phyloP scores from a whole-genome alignment of 1,140 invertebrate species.

The Dermatophagoides farinae region DNA sequence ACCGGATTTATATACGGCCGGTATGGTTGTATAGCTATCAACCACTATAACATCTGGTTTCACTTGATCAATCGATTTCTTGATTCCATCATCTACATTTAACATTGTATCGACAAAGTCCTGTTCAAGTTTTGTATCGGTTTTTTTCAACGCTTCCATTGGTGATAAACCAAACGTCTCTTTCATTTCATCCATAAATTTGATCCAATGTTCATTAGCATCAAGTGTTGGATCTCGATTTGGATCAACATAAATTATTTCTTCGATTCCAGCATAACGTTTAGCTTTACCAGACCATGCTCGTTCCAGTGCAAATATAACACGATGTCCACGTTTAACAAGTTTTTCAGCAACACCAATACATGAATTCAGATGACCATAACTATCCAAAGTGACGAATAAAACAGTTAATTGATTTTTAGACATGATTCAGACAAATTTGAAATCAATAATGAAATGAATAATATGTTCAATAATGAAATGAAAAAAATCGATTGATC shows the following conservation, averaged over 20 bases:
- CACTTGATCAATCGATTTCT: neutral
- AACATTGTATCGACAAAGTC: neutral
- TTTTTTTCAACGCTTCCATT: neutral
- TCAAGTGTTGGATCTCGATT: neutral
- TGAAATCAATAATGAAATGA: no score
- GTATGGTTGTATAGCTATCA: constrained; percentile 4
- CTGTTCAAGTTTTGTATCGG: neutral
- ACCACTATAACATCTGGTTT: constrained; percentile 10
- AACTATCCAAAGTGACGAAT: neutral
- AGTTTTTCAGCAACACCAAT: constrained; percentile 5
- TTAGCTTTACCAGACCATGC: constrained; percentile 3
- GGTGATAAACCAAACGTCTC: neutral
- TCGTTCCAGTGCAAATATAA: neutral
- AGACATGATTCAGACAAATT: neutral
- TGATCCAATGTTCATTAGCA: constrained; percentile 8
- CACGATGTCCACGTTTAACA: neutral
- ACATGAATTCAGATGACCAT: constrained; percentile 7
- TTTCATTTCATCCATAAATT: constrained; percentile 2
- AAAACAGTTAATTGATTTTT: neutral
- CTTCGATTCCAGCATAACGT: neutral
- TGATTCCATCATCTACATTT: neutral
- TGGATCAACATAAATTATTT: neutral
- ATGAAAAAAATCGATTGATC: no score
- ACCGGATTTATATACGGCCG: neutral
- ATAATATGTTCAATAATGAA: no score